Percentiles rank a stretch among this genome's conserved stretches.
These are phyloP conservation scores for Otolemur garnettii DNA, from an alignment of 2,113 vertebrate genomes.

Conservation along the genomic window DNA sequence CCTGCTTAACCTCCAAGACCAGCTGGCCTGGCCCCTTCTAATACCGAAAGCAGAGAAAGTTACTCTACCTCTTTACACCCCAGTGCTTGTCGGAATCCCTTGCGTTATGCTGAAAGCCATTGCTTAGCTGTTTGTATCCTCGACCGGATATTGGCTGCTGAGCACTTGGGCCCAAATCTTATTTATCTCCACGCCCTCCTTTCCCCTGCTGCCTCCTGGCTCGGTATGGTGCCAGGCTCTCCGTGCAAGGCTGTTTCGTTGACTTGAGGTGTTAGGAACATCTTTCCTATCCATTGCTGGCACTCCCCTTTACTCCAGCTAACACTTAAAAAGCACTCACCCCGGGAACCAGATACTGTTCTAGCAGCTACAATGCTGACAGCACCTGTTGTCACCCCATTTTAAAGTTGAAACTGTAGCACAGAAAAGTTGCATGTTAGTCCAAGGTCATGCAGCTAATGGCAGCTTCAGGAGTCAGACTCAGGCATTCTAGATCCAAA, in stretches of 20 bases:
- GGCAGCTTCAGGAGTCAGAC: background rate
- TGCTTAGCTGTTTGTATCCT: background rate
- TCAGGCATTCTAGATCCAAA: background rate
- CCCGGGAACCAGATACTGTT: background rate
- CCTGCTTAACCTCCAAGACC: background rate
- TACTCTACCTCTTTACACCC: background rate
- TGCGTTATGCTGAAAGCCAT: background rate
- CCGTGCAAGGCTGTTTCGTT: background rate
- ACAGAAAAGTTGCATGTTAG: background rate
- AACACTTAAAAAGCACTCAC: background rate
- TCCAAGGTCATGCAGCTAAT: background rate
- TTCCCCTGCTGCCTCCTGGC: background rate
- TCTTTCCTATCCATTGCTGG: background rate
- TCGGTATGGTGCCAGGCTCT: background rate
- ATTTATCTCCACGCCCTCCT: background rate
- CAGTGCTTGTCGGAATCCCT: rapidly evolving
- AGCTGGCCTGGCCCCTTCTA: background rate
- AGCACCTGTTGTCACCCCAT: background rate
- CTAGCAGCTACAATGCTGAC: background rate
- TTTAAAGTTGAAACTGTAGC: background rate
- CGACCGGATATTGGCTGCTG: background rate
- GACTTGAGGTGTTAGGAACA: background rate
- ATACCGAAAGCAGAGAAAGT: background rate
- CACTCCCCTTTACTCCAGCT: background rate
- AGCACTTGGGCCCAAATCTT: rapidly evolving